phyloP scores from a whole-genome alignment of 2,113 vertebrate species.

The Bubo bubo region DNA sequence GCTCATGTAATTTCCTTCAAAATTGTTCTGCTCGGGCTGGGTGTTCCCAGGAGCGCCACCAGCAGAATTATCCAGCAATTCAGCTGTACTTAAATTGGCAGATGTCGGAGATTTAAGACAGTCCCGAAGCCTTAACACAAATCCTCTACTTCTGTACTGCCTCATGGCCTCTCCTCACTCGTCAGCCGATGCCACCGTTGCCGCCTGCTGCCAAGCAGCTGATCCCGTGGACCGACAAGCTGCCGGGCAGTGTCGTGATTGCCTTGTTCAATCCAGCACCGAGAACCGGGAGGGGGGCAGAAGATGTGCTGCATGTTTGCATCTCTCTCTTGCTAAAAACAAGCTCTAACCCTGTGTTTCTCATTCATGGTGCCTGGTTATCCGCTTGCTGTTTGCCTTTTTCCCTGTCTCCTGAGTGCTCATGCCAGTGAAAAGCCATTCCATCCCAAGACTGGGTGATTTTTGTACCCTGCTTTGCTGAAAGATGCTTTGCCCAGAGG shows the following conservation, averaged over 20 bases:
- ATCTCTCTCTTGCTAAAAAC: neutral
- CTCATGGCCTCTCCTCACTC: neutral
- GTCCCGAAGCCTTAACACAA: slow-evolving; percentile 53
- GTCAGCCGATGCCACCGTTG: neutral
- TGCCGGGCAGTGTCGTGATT: neutral
- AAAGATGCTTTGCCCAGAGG: neutral
- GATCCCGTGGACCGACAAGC: neutral
- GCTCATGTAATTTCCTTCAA: slow-evolving; percentile 62
- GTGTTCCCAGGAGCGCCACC: slow-evolving; percentile 63
- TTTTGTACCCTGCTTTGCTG: neutral
- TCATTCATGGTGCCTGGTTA: fast-evolving
- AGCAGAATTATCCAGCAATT: slow-evolving; percentile 52
- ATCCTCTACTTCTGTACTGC: slow-evolving; percentile 27
- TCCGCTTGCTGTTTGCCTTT: neutral
- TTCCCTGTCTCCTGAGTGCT: neutral
- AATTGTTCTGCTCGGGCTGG: slow-evolving; percentile 34
- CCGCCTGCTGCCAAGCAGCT: neutral
- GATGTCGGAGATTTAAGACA: slow-evolving; percentile 59
- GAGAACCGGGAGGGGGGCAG: neutral
- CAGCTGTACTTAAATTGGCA: slow-evolving; percentile 58
- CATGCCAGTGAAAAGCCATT: neutral
- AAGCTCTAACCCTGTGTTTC: fast-evolving
- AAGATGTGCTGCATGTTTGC: neutral
- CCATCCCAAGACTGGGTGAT: neutral
- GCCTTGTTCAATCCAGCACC: neutral